Percentiles rank a stretch among this genome's conserved stretches.
Evolutionary conservation across 2,888 invertebrate species (phyloP).

Genomic region (Agrenia bidenticulata): DNA sequence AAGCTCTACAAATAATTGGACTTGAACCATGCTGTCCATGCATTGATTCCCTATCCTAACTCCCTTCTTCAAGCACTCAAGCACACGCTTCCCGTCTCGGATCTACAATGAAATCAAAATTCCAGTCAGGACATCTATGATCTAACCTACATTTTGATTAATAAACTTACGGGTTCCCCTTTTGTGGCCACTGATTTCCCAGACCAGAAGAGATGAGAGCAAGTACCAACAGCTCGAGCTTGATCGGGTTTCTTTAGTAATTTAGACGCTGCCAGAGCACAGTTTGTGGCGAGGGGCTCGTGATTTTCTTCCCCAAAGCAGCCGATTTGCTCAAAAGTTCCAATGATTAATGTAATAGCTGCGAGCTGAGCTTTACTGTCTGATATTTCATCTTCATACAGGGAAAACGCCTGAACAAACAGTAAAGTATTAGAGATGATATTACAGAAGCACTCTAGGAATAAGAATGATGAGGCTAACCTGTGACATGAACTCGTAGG

Average conservation of each 20-base stretch:
- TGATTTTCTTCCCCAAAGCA: constrained; percentile 97
- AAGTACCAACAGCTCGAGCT: constrained; percentile 88
- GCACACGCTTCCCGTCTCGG: constrained; percentile 84
- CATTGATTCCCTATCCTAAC: constrained; percentile 94
- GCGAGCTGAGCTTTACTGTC: constrained; percentile 96
- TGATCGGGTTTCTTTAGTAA: constrained; percentile 97
- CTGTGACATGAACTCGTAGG: constrained; percentile 96
- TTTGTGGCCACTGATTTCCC: constrained; percentile 65
- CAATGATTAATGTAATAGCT: constrained; percentile 92
- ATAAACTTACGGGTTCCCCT: constrained; percentile 58
- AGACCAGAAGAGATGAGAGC: constrained; percentile 97
- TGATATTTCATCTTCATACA: constrained; percentile 98
- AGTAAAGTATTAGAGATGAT: constrained; percentile 17
- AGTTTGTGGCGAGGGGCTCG: constrained; percentile 92
- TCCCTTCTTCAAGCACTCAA: constrained; percentile 94
- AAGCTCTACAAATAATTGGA: constrained; percentile 91
- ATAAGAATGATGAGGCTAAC: constrained; percentile 55
- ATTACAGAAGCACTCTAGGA: too few species aligned
- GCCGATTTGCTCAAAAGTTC: constrained; percentile 89
- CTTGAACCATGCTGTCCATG: constrained; percentile 95
- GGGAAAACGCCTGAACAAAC: constrained; percentile 76
- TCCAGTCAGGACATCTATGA: background rate
- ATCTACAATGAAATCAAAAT: constrained; percentile 61
- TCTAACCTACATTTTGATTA: background rate
- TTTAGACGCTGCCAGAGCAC: constrained; percentile 92